Base-by-base conservation (phyloP, 2,797 vertebrate species). In the Gastrophryne carolinensis region DNA sequence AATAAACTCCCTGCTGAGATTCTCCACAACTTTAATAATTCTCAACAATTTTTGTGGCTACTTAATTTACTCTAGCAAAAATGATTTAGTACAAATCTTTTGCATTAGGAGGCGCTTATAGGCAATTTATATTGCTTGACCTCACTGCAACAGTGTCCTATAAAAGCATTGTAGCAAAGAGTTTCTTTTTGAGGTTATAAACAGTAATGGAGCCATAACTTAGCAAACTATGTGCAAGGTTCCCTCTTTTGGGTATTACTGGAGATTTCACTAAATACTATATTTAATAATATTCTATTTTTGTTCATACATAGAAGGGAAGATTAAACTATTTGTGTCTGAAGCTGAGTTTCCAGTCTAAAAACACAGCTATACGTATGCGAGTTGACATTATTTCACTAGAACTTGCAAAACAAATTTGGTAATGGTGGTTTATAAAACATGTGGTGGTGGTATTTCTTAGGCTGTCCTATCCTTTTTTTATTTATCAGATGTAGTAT, bases 1-100 rank as follows among this genome's bases (percentile, higher is more conserved):
- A 53, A 11, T 39, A 21, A 67, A 41, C 54, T 60, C 27, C 29
- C 49, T 10, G 3, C 61, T 60, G 58, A 3, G 57, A 11, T 24
- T 3, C 35, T 67, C 5, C 52, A 57, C 4, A 66, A 60, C 39
- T 37, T 47, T 53, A 37, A 54, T 63, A 37, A 57, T 62, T 24
- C 5, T 23, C 12, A 32, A 57, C 9, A 53, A 58, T 76, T 60
- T 32, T 35, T 30, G 32, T 41, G 64, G 44, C 52, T 70, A 69
- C 24, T 44, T 50, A 58, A 74, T 66, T 67, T 58, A 32, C 72
- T 74, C 44, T 21, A 61, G 32, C 61, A 57, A 4, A 24, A 0
- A 58, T 8, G 37, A 34, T 34, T 47, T 58, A 58, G 34, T 39
- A 58, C 60, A 49, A 50, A 60, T 60, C 21, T 19, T 11, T 61